These are phyloP conservation scores for Drosophila histrio DNA, from an alignment of 2,888 invertebrate genomes.

Conservation along the genomic window DNA sequence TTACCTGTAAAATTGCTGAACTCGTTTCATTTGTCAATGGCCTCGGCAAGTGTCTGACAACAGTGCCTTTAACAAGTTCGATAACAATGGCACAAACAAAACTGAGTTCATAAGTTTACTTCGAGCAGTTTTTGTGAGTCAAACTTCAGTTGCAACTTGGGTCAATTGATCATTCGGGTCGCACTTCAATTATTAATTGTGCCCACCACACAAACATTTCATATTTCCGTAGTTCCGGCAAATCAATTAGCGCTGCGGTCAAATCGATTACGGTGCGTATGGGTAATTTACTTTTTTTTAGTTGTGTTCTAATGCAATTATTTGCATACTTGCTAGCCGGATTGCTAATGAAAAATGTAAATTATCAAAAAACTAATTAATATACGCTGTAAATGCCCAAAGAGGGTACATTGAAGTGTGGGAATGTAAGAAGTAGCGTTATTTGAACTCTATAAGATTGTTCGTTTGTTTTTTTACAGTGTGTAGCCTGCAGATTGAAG, in stretches of 20 bases:
- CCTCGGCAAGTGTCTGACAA: conserved; percentile 11
- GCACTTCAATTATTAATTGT: conserved; percentile 6
- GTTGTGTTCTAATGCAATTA: conserved; percentile 13
- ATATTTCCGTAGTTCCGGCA: not conserved
- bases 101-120: conserved; percentile 24
- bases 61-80: conserved; percentile 34
- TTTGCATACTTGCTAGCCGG: not conserved
- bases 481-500: not conserved
- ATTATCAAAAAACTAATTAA: conserved; percentile 27
- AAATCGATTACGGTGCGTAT: conserved; percentile 25
- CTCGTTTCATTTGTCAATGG: conserved; percentile 18
- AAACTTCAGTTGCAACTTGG: conserved; percentile 15
- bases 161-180: not conserved
- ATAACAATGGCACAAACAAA: conserved; percentile 28
- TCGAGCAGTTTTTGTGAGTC: conserved; percentile 19
- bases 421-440: not conserved
- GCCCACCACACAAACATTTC: not conserved
- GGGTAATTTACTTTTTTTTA: conserved; percentile 20
- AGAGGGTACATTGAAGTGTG: not conserved
- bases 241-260: conserved; percentile 43
- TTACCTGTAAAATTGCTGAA: conserved; percentile 42
- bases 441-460: not conserved
- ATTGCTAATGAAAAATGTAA: conserved; percentile 29
- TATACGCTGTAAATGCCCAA: not conserved
- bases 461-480: not conserved